Evolutionary conservation across 2,113 vertebrate genomes (phyloP), one percentile per base, ranked within the genome.

Genomic region (Pristiophorus japonicus): DNA sequence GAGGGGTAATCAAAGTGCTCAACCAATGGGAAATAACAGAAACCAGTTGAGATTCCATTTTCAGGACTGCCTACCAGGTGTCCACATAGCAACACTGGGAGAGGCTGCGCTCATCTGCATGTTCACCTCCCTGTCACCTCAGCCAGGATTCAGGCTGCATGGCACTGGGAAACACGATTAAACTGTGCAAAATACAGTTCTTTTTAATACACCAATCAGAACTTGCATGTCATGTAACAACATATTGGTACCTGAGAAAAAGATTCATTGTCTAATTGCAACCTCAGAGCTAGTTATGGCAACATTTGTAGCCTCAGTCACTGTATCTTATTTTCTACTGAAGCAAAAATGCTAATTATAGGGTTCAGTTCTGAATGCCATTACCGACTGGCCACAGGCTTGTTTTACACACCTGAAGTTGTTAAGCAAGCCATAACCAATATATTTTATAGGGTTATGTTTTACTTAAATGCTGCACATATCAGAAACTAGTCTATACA

Each of bases 381-480:
- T 67, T 45, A 94, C 20, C 67, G 63, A 67, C 92, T 18, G 22
- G 8, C 42, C 0, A 94, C 12, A 51, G 11, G 27, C 24, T 14
- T 73, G 65, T 73, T 94, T 73, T 70, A 67, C 65, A 94, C 42
- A 94, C 7, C 38, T 94, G 65, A 67, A 70, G 66, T 94, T 94
- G 93, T 94, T 70, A 67, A 47, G 93, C 66, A 73, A 94, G 93
- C 93, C 20, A 94, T 45, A 73, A 51, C 5, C 63, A 94, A 42
- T 45, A 94, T 47, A 67, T 94, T 94, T 94, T 73, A 94, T 70
- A 73, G 66, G 65, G 38, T 70, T 12, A 94, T 94, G 65, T 34
- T 94, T 94, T 94, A 27, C 93, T 94, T 94, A 94, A 94, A 70
- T 34, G 66, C 22, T 94, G 24, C 65, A 94, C 65, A 51, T 66